Conservation (phyloP, 1,140 invertebrate species). For the Conus betulinus region DNA sequence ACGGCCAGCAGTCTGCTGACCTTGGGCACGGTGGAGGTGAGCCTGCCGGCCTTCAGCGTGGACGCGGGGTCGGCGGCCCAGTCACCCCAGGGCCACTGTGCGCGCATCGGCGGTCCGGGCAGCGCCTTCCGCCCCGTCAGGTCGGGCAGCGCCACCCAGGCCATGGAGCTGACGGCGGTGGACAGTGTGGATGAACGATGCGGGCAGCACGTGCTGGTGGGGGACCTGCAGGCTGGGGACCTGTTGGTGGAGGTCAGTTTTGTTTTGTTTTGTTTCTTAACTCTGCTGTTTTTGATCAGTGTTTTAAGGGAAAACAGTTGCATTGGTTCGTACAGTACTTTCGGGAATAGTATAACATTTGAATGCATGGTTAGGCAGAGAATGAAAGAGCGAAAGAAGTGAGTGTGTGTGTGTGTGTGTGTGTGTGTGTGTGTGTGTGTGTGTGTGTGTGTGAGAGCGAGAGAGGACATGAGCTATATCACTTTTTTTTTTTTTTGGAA, state of each 20-base stretch:
- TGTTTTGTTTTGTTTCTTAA: too few species aligned
- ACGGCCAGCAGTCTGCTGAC: background rate
- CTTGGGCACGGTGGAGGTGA: constrained; percentile 7
- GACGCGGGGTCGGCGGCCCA: constrained; percentile 3
- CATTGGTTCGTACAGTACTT: too few species aligned
- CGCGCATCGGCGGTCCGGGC: constrained; percentile 57
- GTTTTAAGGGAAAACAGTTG: too few species aligned
- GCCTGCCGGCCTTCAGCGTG: constrained; percentile 8
- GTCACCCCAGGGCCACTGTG: constrained; percentile 49
- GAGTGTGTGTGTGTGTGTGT: too few species aligned
- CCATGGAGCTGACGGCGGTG: background rate
- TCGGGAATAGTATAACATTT: too few species aligned
- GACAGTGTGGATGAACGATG: background rate
- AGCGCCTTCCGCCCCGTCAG: constrained; percentile 59
- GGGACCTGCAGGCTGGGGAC: constrained; percentile 34
- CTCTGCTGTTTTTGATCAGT: too few species aligned
- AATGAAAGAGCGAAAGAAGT: too few species aligned
- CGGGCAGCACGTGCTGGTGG: background rate
- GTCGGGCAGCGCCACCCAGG: background rate
- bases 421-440: too few species aligned
- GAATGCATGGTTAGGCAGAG: too few species aligned
- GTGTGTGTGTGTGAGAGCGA: too few species aligned
- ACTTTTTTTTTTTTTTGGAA: too few species aligned
- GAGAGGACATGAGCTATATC: too few species aligned
- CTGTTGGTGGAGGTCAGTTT: constrained; percentile 39